Base-by-base conservation (phyloP, 2,797 vertebrate species). In the Lepus oiostolus region DNA sequence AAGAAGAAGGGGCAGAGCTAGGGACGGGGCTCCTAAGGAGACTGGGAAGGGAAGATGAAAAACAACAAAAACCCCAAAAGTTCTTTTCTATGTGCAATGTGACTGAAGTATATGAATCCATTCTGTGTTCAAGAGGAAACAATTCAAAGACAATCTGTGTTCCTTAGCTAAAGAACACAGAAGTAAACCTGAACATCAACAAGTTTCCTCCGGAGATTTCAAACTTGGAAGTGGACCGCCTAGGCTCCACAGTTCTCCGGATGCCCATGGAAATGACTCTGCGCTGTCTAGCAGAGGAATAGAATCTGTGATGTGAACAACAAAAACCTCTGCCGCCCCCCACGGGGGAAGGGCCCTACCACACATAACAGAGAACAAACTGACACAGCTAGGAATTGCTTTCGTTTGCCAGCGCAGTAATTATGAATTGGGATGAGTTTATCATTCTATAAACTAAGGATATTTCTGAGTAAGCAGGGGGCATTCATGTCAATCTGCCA, bases 91-190 rank as follows among this genome's bases (percentile, higher is more conserved):
- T n/a, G 26, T 14, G 7, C 19, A 83, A 8, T 91, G 22, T 58
- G 63, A 84, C 2, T 14, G 74, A 71, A 60, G 32, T 22, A 75
- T 77, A 63, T 7, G 3, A 68, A 85, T 67, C 38, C 52, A 30
- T 42, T 76, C 75, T n/a, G 82, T 21, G 77, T 90, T 84, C 21
- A 52, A 9, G 2, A 83, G 7, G n/a, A 92, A 92, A 92, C 14
- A 70, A 70, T 47, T 42, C 67, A 90, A 82, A 93, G n/a, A 52
- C 10, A 30, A 60, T 42, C 28, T 65, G 16, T 62, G 38, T 84
- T 84, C 62, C 71, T 47, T 93, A 89, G 68, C 67, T 81, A 90
- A 80, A 22, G 65, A 94, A 71, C 19, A 91, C 62, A 77, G 70
- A 84, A 54, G 72, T 92, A 85, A 94, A 68, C 8, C 38, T 67